phyloP scores from a whole-genome alignment of 2,113 vertebrate genomes.

The Asarcornis scutulata region DNA sequence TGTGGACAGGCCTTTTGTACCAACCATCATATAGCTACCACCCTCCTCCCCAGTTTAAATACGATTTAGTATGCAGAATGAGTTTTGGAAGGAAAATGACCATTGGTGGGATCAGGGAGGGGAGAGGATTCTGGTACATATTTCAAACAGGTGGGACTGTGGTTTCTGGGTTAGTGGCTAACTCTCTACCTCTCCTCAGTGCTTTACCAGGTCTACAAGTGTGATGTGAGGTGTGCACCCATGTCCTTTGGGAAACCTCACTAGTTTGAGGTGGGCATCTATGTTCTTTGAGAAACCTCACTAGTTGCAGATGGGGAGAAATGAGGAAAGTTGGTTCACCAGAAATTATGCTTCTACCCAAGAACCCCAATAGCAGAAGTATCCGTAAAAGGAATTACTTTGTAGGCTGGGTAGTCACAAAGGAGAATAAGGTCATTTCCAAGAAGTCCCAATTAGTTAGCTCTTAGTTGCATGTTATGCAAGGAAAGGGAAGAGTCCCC shows the following conservation, averaged over 20 bases:
- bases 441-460: background rate
- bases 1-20: background rate
- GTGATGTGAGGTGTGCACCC: background rate
- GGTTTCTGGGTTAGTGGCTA: background rate
- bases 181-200: background rate
- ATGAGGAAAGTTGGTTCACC: background rate
- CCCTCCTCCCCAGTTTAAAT: background rate
- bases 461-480: background rate
- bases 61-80: background rate
- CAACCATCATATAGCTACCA: background rate
- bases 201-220: background rate
- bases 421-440: background rate
- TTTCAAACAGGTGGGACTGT: background rate
- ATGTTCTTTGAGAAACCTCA: background rate
- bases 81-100: background rate
- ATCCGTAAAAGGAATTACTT: background rate
- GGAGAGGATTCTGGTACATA: accelerated
- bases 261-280: background rate
- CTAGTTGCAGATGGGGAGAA: background rate
- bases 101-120: background rate
- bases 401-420: background rate
- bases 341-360: background rate
- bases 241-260: background rate
- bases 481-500: background rate
- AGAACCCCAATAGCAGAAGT: background rate